Percentiles rank a stretch among this genome's conserved stretches.
phyloP scores from a whole-genome alignment of 23 tunicate species.

The Diplosoma virens region DNA sequence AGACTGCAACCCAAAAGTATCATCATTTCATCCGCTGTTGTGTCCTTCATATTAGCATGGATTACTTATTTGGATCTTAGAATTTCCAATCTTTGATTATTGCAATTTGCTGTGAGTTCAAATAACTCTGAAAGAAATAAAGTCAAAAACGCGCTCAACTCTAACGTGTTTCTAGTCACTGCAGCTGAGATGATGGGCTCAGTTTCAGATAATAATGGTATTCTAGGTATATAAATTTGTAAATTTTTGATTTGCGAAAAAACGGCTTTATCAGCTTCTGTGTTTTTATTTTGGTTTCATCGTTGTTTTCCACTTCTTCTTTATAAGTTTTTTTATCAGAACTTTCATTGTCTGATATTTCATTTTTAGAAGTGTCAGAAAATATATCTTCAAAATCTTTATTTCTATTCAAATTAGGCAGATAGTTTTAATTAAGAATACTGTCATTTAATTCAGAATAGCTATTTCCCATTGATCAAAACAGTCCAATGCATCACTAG shows the following conservation, averaged over 20 bases:
- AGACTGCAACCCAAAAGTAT: conserved; percentile 9
- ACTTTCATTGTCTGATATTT: neutral
- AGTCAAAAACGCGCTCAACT: neutral
- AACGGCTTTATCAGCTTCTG: neutral
- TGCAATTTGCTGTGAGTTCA: neutral
- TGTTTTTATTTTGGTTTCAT: neutral
- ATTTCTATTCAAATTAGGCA: neutral
- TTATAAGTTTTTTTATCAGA: neutral
- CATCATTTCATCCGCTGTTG: neutral
- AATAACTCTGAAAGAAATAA: neutral
- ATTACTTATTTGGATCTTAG: neutral
- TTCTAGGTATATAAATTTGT: neutral
- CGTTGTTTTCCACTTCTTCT: neutral
- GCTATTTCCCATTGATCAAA: neutral
- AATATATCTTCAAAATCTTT: neutral
- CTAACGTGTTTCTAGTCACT: neutral
- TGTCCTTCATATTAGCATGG: neutral
- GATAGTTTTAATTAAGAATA: neutral
- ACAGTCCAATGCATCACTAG: neutral
- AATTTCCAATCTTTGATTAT: neutral
- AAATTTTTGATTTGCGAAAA: neutral
- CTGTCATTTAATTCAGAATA: neutral
- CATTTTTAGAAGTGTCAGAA: neutral
- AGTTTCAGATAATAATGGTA: neutral
- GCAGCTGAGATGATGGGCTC: neutral